These are phyloP conservation scores for Lithophane leautieri DNA, from an alignment of 2,888 invertebrate species.

Conservation along the genomic window DNA sequence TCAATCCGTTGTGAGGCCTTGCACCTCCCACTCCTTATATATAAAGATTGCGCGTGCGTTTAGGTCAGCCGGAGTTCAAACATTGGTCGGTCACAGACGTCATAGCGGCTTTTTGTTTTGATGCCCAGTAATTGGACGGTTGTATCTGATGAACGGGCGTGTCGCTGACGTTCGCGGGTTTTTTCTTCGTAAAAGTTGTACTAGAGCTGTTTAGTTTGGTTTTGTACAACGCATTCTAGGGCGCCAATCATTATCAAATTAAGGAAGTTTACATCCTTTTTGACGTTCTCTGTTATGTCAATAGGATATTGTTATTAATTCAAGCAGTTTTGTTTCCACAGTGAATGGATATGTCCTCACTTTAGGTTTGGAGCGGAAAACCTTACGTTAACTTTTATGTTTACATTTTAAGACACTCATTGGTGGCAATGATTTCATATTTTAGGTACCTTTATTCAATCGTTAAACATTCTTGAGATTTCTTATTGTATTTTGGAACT, in stretches of 20 bases:
- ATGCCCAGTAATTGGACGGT: constrained; percentile 62
- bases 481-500: constrained; percentile 3
- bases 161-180: constrained; percentile 53
- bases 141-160: constrained; percentile 53
- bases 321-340: not conserved
- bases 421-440: not conserved
- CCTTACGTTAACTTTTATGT: not conserved
- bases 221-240: constrained; percentile 19
- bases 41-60: constrained; percentile 76
- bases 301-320: constrained; percentile 16
- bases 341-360: not conserved
- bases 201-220: constrained; percentile 26
- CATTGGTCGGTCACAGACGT: constrained; percentile 68
- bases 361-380: constrained; percentile 19
- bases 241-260: constrained; percentile 28
- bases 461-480: constrained; percentile 14
- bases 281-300: constrained; percentile 11
- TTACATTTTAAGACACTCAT: not conserved
- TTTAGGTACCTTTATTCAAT: not conserved
- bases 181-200: constrained; percentile 51
- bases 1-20: constrained; percentile 66
- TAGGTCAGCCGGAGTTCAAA: constrained; percentile 76
- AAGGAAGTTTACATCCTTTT: constrained; percentile 36
- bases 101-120: constrained; percentile 72
- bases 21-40: constrained; percentile 74